Conservation (phyloP, 2,113 vertebrate genomes). For the Sminthopsis crassicaudata region DNA sequence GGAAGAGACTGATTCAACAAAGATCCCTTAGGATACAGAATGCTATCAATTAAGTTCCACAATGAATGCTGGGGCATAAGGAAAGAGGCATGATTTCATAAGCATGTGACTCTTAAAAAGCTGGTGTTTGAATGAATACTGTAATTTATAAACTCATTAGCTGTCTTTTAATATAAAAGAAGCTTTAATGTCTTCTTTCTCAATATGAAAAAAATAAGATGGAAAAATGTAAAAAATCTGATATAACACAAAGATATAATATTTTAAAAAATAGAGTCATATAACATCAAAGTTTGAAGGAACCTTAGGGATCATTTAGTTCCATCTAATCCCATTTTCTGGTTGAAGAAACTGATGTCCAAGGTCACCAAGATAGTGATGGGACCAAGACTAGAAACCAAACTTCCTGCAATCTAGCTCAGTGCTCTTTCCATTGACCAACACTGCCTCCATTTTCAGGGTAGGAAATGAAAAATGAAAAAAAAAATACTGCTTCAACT, state of each 20-base stretch:
- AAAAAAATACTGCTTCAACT: slow-evolving; percentile 33
- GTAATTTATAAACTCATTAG: slow-evolving; percentile 57
- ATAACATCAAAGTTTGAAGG: neutral
- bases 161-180: slow-evolving; percentile 80
- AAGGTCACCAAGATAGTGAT: neutral
- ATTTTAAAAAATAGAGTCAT: neutral
- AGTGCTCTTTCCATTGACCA: neutral
- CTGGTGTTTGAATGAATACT: slow-evolving; percentile 27
- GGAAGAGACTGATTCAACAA: slow-evolving; percentile 51
- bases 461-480: slow-evolving; percentile 62
- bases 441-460: slow-evolving; percentile 1
- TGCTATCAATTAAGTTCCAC: slow-evolving; percentile 25
- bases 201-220: slow-evolving; percentile 76
- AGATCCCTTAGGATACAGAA: slow-evolving; percentile 39
- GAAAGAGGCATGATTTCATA: slow-evolving; percentile 34
- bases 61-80: slow-evolving; percentile 34
- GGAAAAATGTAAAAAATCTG: slow-evolving; percentile 77
- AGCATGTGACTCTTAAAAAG: slow-evolving; percentile 20
- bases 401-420: neutral
- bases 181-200: slow-evolving; percentile 68
- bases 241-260: slow-evolving; percentile 63
- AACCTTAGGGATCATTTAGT: neutral
- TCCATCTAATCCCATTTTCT: neutral
- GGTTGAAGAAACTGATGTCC: neutral
- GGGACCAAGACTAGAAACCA: neutral